Evolutionary conservation across 2,797 vertebrate species (phyloP), one percentile per base, ranked within the genome.

Genomic region (Bradypodion pumilum): DNA sequence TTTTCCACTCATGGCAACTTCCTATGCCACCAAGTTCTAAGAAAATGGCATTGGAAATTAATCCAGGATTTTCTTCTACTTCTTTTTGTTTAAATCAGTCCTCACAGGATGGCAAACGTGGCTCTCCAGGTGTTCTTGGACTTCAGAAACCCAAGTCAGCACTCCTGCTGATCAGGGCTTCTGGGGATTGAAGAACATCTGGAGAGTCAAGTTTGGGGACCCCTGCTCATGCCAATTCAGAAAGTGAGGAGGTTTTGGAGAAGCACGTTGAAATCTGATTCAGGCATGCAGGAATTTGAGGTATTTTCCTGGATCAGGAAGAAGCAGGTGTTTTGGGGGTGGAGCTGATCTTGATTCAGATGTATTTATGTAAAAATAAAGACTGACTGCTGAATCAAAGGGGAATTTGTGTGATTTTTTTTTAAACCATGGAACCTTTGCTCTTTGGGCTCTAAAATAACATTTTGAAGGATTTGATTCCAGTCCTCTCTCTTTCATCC

Each of bases 361-460:
- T n/a, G 66, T 63, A 29, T 25, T 72, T 32, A n/a, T n/a, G n/a
- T 46, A 32, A 69, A 59, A 66, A 32, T 5, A 7, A 8, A 23
- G 46, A 40, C 75, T 72, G 66, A 84, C 7, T 49, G 44, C 37
- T 35, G 66, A 27, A 23, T 69, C 40, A 65, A 32, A 69, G 21
- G 49, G n/a, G n/a, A 32, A 2, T 1, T 1, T 12, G 9, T 8
- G 44, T n/a, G 37, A 7, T 65, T 1, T 75, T 80, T 83, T 80
- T 29, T 56, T 56, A n/a, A n/a, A 0, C 1, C 75, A 4, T 66
- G 35, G 7, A 0, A n/a, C 2, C 23, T 29, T 52, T 44, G 70
- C 2, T 5, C 8, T 42, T 56, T 59, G 4, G 49, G 60, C 8
- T 0, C 0, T 0, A 83, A 80, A 0, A 1, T 29, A 82, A 74